Evolutionary conservation across 37 sponge, comb jelly and placozoan genomes (phyloP).

Genomic region (Lycopodina hypogea): DNA sequence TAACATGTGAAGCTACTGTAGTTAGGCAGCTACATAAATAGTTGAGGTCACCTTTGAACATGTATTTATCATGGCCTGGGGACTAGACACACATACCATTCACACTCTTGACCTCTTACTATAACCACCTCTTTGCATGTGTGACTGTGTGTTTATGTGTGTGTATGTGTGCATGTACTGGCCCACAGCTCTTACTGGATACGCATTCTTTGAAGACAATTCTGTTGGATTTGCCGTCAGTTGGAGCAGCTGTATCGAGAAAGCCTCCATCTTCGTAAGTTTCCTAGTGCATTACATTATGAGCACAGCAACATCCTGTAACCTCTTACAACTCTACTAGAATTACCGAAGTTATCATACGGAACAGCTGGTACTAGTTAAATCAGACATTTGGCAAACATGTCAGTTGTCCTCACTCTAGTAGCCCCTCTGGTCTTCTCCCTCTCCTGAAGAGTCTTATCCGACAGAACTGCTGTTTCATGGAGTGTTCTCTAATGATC

Average conservation of each 20-base stretch:
- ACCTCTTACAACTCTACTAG: background rate
- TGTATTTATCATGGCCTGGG: background rate
- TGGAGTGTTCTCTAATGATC: too few species aligned
- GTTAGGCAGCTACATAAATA: background rate
- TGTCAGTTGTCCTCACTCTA: too few species aligned
- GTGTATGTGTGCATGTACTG: background rate
- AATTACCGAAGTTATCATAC: too few species aligned
- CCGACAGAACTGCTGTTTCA: too few species aligned
- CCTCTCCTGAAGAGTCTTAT: too few species aligned
- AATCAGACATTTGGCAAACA: too few species aligned
- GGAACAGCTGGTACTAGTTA: too few species aligned
- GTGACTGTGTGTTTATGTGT: background rate
- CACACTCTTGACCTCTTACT: background rate
- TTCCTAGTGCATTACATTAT: background rate
- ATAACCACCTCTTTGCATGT: background rate
- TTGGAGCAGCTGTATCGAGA: conserved; percentile 71
- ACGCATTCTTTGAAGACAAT: conserved; percentile 90
- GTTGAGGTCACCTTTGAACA: background rate
- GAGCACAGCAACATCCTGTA: background rate
- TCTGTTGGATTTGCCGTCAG: conserved; percentile 84
- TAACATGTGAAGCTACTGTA: too few species aligned
- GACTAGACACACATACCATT: background rate
- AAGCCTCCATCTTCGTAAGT: conserved; percentile 89
- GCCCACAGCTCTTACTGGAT: conserved; percentile 82
- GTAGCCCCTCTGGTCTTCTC: too few species aligned